A percentile compares a stretch with the other conserved stretches of the same genome.
Evolutionary conservation across 2,797 vertebrate species (phyloP).

Genomic region (Lagorchestes hirsutus): DNA sequence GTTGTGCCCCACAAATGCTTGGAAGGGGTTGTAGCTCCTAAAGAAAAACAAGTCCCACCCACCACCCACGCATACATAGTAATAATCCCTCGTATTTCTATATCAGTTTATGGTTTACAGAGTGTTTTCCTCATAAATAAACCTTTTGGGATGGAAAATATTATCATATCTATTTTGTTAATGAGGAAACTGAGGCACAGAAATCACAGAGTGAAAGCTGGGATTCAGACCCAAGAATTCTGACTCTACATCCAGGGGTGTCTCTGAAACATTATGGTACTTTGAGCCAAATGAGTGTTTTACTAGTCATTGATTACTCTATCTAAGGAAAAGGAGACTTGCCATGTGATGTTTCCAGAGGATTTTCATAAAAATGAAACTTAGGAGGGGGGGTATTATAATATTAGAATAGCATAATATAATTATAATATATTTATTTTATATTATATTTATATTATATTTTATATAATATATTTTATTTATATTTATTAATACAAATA

Average conservation of each 20-base stretch:
- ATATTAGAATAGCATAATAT: no score
- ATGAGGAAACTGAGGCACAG: background rate
- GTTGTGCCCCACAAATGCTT: background rate
- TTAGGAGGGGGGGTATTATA: background rate
- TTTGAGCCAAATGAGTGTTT: no score
- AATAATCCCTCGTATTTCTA: background rate
- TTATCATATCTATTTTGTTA: background rate
- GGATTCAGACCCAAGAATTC: background rate
- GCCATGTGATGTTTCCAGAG: no score
- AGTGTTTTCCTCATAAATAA: background rate
- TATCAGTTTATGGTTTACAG: background rate
- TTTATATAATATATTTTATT: no score
- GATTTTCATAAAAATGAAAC: background rate
- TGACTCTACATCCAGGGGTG: background rate
- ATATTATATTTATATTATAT: no score
- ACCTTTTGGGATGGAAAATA: background rate
- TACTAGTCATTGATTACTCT: no score
- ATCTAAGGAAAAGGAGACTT: no score
- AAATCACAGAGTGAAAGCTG: no score
- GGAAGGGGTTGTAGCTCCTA: background rate
- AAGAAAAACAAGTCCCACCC: background rate
- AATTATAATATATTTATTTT: no score
- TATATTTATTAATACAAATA: no score
- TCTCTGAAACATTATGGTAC: no score
- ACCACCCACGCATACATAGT: background rate